Base-by-base conservation (phyloP, 2,113 vertebrate species). In the Monopterus albus region DNA sequence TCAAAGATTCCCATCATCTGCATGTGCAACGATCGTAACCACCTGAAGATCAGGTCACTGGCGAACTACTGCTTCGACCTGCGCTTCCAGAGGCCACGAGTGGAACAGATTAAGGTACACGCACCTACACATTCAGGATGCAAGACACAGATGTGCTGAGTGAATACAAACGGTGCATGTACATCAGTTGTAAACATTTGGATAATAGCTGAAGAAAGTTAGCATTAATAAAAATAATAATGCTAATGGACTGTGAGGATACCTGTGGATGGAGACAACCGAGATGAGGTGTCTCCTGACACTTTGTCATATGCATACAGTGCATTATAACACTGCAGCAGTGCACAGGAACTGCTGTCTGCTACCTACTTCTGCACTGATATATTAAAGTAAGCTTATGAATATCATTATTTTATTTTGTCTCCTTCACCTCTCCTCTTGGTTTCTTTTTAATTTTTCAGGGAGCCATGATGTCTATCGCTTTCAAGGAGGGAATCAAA, bases 1-100 rank as follows among this genome's bases (percentile, higher is more conserved):
- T 95, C 96, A 6, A 98, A 96, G 91, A 93, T 99, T 35, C 97
- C 98, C 60, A 98, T 99, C 77, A 97, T 99, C 90, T 99, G 95
- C 84, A 99, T 99, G 96, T 99, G 97, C 75, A 99, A 99, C 11
- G 97, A 99, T 50, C 95, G 98, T 17, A 99, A 98, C 85, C 97
- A 99, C 72, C 94, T 88, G 3, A 99, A 98, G 91, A 98, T 99
- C 29, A 93, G 98, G 20, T 98, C 97, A 7, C 82, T 99, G 71
- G 94, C 95, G 25, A 97, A 99, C 91, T 96, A 99, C 87, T 99
- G 97, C 75, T 95, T 95, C 5, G 98, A 99, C 81, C 94, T 99
- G 84, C 96, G 97, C 62, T 96, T 99, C 88, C 96, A 95, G 91
- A 96, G 96, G 66, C 97, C 97, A 3, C 94, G 96, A 1, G 72